Evolutionary conservation across 2,113 vertebrate species (phyloP), one percentile per base, ranked within the genome.

Genomic region (Callorhinus ursinus): DNA sequence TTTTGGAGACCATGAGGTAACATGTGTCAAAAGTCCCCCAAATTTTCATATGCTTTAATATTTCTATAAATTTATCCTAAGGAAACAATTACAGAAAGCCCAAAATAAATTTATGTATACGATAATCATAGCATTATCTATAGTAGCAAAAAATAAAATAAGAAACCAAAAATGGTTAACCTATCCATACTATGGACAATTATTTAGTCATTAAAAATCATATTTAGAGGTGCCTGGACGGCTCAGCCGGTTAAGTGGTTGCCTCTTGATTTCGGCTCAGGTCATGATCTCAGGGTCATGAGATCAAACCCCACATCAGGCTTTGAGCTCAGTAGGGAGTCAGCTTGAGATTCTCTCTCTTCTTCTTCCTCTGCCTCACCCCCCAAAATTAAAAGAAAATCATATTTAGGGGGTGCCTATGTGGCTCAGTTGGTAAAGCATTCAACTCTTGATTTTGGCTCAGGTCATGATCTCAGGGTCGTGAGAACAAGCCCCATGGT

Each of bases 171-270:
- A 81, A 93, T 61, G 22, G 21, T 89, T 79, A 83, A 88, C n/a
- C 13, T 96, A 77, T 53, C 31, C n/a, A 67, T 21, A 82, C 10
- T 51, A 72, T n/a, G 10, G 22, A 77, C 86, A 72, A 87, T 42
- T 87, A 96, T 53, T 76, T 95, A 87, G 31, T 89, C 36, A 96
- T 36, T 95, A 76, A 92, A 71, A 92, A 81, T 86, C 42, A 93
- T 65, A 49, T 85, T 5, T 42, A 94, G 42, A 33, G 33, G 33
- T 8, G 1, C 7, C 15, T n/a, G 65, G 31, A 18, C 18, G 33
- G 67, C 67, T 69, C 67, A 36, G 67, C 7, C 0, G 18, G 33
- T 69, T 69, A n/a, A 69, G 67, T 7, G 14, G 7, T 33, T 36
- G 18, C n/a, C 67, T 69, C 13, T 31, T 69, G 67, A 69, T 69